Percentiles rank a stretch among this genome's conserved stretches.
Evolutionary conservation across 2,113 vertebrate species (phyloP).

Genomic region (Loxodonta africana): DNA sequence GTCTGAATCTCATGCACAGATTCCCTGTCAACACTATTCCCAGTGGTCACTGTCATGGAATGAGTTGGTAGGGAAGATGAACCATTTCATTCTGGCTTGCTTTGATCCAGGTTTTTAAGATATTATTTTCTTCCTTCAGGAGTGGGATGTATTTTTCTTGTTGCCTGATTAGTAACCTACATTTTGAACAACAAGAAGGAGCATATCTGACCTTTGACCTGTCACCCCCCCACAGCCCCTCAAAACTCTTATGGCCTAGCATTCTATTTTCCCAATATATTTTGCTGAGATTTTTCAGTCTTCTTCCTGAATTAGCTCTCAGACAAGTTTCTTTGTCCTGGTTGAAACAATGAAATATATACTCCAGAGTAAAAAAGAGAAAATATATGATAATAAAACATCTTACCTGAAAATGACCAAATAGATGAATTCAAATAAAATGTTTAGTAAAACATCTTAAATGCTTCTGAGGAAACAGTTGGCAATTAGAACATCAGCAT

Average conservation of each 20-base stretch:
- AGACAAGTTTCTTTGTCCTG: background rate
- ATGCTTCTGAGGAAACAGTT: background rate
- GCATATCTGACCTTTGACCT: background rate
- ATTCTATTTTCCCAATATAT: background rate
- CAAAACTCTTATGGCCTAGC: background rate
- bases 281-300: background rate
- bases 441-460: background rate
- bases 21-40: background rate
- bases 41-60: background rate
- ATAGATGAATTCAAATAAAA: conserved; percentile 5
- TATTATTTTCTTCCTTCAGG: background rate
- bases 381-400: conserved; percentile 14
- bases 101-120: background rate
- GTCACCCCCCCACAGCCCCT: background rate
- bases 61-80: background rate
- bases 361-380: background rate
- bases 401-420: conserved; percentile 40
- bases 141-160: background rate
- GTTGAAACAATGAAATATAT: background rate
- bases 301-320: background rate
- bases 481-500: background rate
- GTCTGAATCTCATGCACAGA: background rate
- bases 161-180: background rate
- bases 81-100: background rate
- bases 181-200: conserved; percentile 29